Percentiles rank a stretch among this genome's conserved stretches.
Evolutionary conservation across 2,888 invertebrate species (phyloP).

Genomic region (Trisateles emortualis): DNA sequence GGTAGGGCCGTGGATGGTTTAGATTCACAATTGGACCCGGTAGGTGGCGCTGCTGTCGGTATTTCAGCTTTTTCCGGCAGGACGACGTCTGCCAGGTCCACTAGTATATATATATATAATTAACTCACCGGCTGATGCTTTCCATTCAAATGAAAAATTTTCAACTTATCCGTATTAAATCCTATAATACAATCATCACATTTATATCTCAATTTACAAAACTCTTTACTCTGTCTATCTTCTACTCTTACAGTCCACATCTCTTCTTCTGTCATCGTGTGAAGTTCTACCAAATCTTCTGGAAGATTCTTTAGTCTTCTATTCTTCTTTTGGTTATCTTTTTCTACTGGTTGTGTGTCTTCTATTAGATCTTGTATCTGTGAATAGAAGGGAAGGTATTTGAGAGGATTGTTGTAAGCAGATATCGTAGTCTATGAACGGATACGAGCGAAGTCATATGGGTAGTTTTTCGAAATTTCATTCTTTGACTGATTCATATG

Average conservation of each 20-base stretch:
- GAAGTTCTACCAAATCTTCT: slow-evolving; percentile 61
- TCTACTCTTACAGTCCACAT: slow-evolving; percentile 64
- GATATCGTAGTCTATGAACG: too few relatives aligned
- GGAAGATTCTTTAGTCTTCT: slow-evolving; percentile 71
- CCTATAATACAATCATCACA: slow-evolving; percentile 66
- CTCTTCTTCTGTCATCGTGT: slow-evolving; percentile 67
- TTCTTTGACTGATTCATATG: too few relatives aligned
- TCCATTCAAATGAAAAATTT: slow-evolving; percentile 62
- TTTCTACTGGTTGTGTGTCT: slow-evolving; percentile 2
- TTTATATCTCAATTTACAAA: slow-evolving; percentile 59
- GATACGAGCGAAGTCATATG: too few relatives aligned
- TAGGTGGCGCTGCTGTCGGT: too few relatives aligned
- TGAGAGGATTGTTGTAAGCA: too few relatives aligned
- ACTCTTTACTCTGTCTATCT: slow-evolving; percentile 62
- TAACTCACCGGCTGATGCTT: slow-evolving; percentile 68
- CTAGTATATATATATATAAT: neutral
- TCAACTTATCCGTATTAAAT: slow-evolving; percentile 67
- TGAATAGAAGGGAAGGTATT: too few relatives aligned
- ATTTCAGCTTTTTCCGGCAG: too few relatives aligned
- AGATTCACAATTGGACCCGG: too few relatives aligned
- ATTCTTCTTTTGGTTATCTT: slow-evolving; percentile 12
- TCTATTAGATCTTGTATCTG: neutral
- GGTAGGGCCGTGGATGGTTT: too few relatives aligned
- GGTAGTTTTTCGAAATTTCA: too few relatives aligned
- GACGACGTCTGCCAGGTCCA: too few relatives aligned